phyloP scores from a whole-genome alignment of 2,888 invertebrate species.

The Monochamus alternatus region DNA sequence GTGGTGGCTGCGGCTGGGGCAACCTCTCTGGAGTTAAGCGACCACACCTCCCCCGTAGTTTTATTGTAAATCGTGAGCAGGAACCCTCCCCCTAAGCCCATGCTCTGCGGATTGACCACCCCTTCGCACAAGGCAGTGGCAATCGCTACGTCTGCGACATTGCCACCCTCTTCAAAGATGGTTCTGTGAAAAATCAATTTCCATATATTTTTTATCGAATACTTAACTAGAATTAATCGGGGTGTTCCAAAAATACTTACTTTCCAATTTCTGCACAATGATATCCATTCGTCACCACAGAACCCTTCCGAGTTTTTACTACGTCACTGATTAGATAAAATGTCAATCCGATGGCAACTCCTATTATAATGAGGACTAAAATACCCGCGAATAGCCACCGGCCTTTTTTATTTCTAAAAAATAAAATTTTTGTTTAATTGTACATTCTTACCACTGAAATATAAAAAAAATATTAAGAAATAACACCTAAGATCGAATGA shows the following conservation, averaged over 20 bases:
- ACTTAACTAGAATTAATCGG: too few relatives aligned
- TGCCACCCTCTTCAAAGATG: slow-evolving; percentile 81
- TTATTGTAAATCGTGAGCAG: slow-evolving; percentile 87
- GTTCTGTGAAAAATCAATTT: slow-evolving; percentile 68
- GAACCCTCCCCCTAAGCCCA: slow-evolving; percentile 94
- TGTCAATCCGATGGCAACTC: slow-evolving; percentile 14
- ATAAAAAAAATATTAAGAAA: too few relatives aligned
- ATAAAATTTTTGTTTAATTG: too few relatives aligned
- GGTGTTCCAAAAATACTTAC: slow-evolving; percentile 39
- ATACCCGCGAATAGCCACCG: neutral
- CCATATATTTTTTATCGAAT: too few relatives aligned
- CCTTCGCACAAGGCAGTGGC: slow-evolving; percentile 91
- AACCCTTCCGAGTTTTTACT: neutral
- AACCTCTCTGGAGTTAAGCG: slow-evolving; percentile 84
- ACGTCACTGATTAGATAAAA: neutral
- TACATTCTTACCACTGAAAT: too few relatives aligned
- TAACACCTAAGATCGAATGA: too few relatives aligned
- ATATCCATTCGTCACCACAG: slow-evolving; percentile 50
- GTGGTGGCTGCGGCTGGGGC: slow-evolving; percentile 80
- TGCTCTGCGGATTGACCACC: slow-evolving; percentile 86
- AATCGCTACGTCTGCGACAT: slow-evolving; percentile 90
- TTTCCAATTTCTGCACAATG: slow-evolving; percentile 50
- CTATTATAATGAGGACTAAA: slow-evolving; percentile 16
- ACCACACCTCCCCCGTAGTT: slow-evolving; percentile 73
- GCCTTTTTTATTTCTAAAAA: slow-evolving; percentile 18